Conservation (phyloP, 2,888 invertebrate species). For the Acanthoscelides obtectus region DNA sequence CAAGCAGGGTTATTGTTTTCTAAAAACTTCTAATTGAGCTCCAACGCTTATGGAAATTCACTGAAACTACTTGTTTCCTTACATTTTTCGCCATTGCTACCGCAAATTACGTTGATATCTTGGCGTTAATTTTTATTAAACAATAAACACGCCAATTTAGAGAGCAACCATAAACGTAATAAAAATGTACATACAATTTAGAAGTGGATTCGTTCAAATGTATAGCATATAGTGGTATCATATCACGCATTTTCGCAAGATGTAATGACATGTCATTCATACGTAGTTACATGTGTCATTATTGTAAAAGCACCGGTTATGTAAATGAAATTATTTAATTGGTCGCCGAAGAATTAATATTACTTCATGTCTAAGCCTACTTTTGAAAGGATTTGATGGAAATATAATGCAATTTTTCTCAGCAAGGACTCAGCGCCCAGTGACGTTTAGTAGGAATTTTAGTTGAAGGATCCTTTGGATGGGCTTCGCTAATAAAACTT, state of each 20-base stretch:
- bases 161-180: not conserved
- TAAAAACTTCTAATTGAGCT: too few species aligned
- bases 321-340: not conserved
- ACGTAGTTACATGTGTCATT: not conserved
- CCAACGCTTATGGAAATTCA: too few species aligned
- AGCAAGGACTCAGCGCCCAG: too few species aligned
- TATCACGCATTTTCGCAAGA: not conserved
- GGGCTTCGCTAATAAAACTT: too few species aligned
- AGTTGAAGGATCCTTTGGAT: too few species aligned
- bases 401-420: not conserved
- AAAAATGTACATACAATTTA: not conserved
- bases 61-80: too few species aligned
- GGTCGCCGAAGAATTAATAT: not conserved
- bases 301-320: not conserved
- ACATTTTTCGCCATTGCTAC: not conserved
- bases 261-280: not conserved
- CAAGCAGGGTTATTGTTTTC: too few species aligned
- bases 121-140: not conserved
- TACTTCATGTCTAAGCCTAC: not conserved
- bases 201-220: not conserved
- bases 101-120: not conserved
- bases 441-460: too few species aligned
- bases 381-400: not conserved
- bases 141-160: not conserved
- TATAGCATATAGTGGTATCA: not conserved